Conservation (phyloP, 1,140 invertebrate species). For the Colletes latitarsis region DNA sequence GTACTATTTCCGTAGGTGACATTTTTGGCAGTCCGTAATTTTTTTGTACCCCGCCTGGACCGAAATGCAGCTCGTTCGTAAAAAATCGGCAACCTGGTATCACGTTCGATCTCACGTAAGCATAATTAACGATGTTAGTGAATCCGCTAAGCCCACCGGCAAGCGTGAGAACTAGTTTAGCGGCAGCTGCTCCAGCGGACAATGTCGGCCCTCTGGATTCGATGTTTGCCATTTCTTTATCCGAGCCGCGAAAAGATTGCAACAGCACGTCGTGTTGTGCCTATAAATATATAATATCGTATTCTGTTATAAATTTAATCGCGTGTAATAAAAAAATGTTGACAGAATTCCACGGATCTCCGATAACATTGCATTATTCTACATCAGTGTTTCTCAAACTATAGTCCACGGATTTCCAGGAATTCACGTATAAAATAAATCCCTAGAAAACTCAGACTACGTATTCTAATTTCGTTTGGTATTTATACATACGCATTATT, state of each 20-base stretch:
- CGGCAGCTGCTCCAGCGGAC: constrained; percentile 64
- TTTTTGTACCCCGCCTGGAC: constrained; percentile 63
- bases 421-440: too few species aligned
- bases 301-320: background rate
- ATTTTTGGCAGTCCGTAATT: constrained; percentile 71
- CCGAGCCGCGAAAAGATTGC: constrained; percentile 62
- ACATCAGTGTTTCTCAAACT: too few species aligned
- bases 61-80: constrained; percentile 69
- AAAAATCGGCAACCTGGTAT: constrained; percentile 72
- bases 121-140: constrained; percentile 59
- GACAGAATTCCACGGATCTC: background rate
- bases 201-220: constrained; percentile 52
- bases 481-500: too few species aligned
- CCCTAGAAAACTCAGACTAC: too few species aligned
- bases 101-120: constrained; percentile 70
- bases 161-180: constrained; percentile 70
- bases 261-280: constrained; percentile 61
- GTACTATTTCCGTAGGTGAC: constrained; percentile 58
- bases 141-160: constrained; percentile 62
- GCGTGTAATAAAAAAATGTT: background rate
- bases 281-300: constrained; percentile 39
- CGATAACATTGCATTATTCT: too few species aligned
- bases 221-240: constrained; percentile 43
- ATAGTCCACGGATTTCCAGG: too few species aligned
- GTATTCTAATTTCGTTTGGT: too few species aligned